Evolutionary conservation across 2,113 vertebrate species (phyloP), one percentile per base, ranked within the genome.

Genomic region (Ophthalmolycus amberensis): DNA sequence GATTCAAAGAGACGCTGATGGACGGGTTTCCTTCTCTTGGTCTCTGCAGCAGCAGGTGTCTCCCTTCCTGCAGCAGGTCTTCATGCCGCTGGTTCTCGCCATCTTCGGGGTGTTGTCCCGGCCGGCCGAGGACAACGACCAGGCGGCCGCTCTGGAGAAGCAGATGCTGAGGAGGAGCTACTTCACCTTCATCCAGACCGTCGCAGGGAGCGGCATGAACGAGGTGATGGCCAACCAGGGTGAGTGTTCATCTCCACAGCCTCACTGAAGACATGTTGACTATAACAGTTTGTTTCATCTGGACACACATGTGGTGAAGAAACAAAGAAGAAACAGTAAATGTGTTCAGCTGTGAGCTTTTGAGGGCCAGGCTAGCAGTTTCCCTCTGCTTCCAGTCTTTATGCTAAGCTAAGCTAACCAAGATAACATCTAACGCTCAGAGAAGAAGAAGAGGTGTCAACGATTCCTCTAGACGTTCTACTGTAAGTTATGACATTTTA

Each of bases 71-170:
- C 98, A 99, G 85, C 98, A 99, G 93, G 95, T 99, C 90, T 99
- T 99, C 93, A 99, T 99, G 98, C 98, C 98, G 0, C 93, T 99
- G 34, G 97, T 99, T 65, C 95, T 91, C 85, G 96, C 98, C 80
- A 99, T 99, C 92, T 99, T 99, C 76, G 97, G 99, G 93, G 96
- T 97, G 15, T 79, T 99, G 91, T 95, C 96, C 0, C 96, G 96
- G 59, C 98, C 98, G n/a, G 97, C 97, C 0, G 98, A 99, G 90
- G 98, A 99, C 59, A 99, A 99, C 6, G 98, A 99, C 90, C 98
- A 99, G 86, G 96, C 97, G 50, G 98, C 98, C 1, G 97, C 98
- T 15, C 93, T 99, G 84, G 98, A 99, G 93, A 98, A 99, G 68
- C 98, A 99, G 75, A 98, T 99, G 98, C 84, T 99, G 88, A 85